Conservation (phyloP, 2,113 vertebrate genomes). For the Stictonetta naevosa region DNA sequence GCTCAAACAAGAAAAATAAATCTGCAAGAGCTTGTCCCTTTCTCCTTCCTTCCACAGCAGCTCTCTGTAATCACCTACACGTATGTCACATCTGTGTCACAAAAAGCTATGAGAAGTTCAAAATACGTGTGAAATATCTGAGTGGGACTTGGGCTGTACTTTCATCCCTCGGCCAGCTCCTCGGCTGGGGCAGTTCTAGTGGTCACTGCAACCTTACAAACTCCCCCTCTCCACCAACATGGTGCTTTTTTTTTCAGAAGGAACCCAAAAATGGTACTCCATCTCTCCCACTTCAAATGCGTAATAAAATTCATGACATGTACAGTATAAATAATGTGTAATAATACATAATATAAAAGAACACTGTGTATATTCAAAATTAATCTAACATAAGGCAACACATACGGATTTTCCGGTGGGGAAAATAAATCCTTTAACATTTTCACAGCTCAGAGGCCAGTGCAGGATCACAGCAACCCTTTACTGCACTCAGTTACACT, state of each 20-base stretch:
- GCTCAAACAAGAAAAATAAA: background rate
- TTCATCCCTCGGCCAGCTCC: background rate
- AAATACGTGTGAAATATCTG: background rate
- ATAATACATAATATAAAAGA: background rate
- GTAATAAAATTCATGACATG: background rate
- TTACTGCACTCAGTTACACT: background rate
- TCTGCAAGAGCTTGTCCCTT: background rate
- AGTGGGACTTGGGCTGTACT: background rate
- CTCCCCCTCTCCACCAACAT: background rate
- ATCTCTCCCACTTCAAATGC: background rate
- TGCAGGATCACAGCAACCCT: background rate
- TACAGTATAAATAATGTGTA: accelerated
- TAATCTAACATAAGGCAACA: background rate
- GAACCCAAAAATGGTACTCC: background rate
- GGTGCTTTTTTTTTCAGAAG: background rate
- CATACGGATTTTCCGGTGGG: background rate
- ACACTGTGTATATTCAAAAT: background rate
- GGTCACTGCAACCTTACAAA: background rate
- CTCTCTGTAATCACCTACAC: background rate
- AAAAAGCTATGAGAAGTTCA: background rate
- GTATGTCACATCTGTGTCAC: background rate
- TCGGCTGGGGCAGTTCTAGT: background rate
- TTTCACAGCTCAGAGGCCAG: background rate
- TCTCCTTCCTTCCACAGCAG: background rate
- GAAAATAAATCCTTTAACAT: background rate